These are phyloP conservation scores for Beris morrisii DNA, from an alignment of 2,888 invertebrate genomes.

Conservation along the genomic window DNA sequence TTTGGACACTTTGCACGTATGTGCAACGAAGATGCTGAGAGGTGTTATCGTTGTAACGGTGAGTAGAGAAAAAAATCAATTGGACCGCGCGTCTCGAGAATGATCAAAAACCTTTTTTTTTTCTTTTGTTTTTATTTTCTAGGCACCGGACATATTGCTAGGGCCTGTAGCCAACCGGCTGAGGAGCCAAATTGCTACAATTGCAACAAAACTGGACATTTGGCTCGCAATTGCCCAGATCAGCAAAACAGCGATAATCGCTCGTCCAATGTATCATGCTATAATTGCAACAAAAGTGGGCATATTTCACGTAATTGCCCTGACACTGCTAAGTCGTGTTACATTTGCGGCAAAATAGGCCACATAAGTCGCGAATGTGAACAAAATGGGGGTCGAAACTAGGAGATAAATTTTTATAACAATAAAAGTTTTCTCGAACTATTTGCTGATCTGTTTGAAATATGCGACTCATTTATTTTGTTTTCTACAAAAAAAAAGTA, in stretches of 20 bases:
- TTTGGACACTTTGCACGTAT: constrained; percentile 91
- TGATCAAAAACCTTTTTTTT: neutral
- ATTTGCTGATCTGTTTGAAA: constrained; percentile 22
- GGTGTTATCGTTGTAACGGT: constrained; percentile 71
- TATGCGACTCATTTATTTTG: constrained; percentile 34
- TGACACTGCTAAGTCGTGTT: constrained; percentile 83
- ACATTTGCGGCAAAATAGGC: constrained; percentile 88
- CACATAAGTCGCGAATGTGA: constrained; percentile 91
- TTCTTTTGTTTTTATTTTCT: constrained; percentile 45
- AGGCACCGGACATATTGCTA: constrained; percentile 89
- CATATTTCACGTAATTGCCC: constrained; percentile 88
- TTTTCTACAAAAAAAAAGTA: constrained; percentile 31
- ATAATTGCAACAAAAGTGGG: constrained; percentile 93
- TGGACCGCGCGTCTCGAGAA: neutral
- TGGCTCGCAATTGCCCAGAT: constrained; percentile 90
- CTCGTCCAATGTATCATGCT: constrained; percentile 68
- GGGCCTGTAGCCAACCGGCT: constrained; percentile 84
- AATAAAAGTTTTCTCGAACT: constrained; percentile 16
- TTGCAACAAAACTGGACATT: constrained; percentile 89
- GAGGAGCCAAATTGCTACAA: constrained; percentile 77
- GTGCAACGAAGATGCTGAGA: constrained; percentile 90
- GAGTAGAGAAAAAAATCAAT: constrained; percentile 29
- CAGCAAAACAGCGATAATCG: constrained; percentile 53
- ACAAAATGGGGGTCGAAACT: constrained; percentile 64
- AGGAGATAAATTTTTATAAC: constrained; percentile 37